phyloP scores from a whole-genome alignment of 2,113 vertebrate species.

The Myanophis thanlyinensis region DNA sequence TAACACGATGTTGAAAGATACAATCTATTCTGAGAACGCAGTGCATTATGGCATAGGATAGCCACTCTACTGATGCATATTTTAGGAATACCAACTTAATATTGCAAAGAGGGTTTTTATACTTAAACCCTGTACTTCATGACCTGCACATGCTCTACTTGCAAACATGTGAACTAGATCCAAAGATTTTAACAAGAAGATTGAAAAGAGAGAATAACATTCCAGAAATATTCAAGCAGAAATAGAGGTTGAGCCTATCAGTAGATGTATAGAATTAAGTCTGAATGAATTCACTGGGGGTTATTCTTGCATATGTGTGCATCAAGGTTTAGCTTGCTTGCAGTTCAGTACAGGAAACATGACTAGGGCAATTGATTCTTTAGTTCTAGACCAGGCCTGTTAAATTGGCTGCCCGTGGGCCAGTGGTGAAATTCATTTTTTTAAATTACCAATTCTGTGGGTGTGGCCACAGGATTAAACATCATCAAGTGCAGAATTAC shows the following conservation, averaged over 20 bases:
- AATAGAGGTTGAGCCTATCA: not conserved
- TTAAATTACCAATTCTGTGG: too few relatives aligned
- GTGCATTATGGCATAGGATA: slow-evolving; percentile 31
- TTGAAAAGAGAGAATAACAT: not conserved
- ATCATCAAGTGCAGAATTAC: too few relatives aligned
- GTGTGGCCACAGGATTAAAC: too few relatives aligned
- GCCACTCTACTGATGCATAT: slow-evolving; percentile 37
- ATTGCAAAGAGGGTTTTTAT: slow-evolving; percentile 37
- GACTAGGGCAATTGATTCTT: not conserved
- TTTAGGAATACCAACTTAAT: slow-evolving; percentile 44
- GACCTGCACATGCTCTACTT: not conserved
- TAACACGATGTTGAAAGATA: slow-evolving; percentile 66
- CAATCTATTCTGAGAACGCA: slow-evolving; percentile 30
- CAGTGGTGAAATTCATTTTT: too few relatives aligned
- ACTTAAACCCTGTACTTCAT: not conserved
- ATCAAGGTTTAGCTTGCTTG: not conserved
- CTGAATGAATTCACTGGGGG: not conserved
- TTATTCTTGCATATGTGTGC: not conserved
- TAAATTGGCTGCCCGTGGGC: too few relatives aligned
- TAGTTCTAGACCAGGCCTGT: not conserved
- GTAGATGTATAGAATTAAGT: not conserved
- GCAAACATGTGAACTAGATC: slow-evolving; percentile 1
- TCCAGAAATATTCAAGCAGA: not conserved
- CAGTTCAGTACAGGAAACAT: not conserved
- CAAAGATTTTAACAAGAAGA: not conserved